Percentiles rank a stretch among this genome's conserved stretches.
phyloP scores from a whole-genome alignment of 2,888 invertebrate species.

The Pterostichus niger region DNA sequence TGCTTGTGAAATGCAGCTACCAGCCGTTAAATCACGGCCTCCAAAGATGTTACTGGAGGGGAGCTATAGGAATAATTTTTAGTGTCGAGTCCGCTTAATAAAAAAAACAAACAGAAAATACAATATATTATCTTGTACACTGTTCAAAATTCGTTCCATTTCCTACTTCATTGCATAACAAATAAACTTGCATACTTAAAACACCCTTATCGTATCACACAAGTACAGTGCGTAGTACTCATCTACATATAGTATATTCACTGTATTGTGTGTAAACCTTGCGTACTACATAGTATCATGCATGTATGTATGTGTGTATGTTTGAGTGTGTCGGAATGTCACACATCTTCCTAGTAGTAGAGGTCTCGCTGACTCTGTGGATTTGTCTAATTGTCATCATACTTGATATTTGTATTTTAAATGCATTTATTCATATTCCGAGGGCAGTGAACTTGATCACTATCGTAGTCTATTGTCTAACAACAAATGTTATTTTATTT shows the following conservation, averaged over 20 bases:
- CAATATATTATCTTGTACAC: too few species aligned
- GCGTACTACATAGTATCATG: neutral
- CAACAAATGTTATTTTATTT: slow-evolving; percentile 28
- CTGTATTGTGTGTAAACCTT: neutral
- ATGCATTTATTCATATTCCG: slow-evolving; percentile 63
- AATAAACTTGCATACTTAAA: slow-evolving; percentile 5
- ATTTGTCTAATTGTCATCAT: slow-evolving; percentile 59
- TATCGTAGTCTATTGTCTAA: slow-evolving; percentile 21
- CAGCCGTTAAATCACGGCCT: too few species aligned
- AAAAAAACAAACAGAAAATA: too few species aligned
- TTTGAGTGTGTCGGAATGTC: slow-evolving; percentile 26
- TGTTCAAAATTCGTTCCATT: neutral
- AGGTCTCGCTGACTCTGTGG: slow-evolving; percentile 9
- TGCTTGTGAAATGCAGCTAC: too few species aligned
- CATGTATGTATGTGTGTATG: neutral
- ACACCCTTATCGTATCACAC: neutral
- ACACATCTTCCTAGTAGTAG: too few species aligned
- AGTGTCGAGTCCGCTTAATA: too few species aligned
- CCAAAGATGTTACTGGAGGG: too few species aligned
- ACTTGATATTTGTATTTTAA: slow-evolving; percentile 59
- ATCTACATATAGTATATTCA: neutral
- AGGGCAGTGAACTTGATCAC: slow-evolving; percentile 56
- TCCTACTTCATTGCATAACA: neutral
- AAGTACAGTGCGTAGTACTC: neutral
- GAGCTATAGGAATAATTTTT: too few species aligned